These are phyloP conservation scores for Sterna hirundo DNA, from an alignment of 2,113 vertebrate genomes.

Conservation along the genomic window DNA sequence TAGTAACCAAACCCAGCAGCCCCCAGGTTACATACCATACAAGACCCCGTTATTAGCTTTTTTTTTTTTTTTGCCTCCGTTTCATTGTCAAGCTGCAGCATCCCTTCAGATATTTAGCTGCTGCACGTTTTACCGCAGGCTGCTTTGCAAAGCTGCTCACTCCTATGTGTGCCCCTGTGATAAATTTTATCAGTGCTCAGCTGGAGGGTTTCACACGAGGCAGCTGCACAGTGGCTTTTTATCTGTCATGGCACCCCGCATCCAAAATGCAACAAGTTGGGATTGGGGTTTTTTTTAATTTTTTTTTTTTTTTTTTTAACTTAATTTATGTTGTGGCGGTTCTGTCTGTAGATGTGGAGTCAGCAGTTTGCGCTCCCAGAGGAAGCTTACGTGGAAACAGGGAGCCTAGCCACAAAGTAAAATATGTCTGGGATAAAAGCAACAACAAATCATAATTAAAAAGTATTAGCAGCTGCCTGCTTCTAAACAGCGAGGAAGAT, in stretches of 20 bases:
- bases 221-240: slow-evolving; percentile 74
- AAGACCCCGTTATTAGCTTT: rapidly evolving
- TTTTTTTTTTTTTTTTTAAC: neutral
- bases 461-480: slow-evolving; percentile 6
- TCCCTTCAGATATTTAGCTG: slow-evolving; percentile 50
- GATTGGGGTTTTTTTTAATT: neutral
- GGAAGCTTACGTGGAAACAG: slow-evolving; percentile 76
- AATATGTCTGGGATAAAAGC: slow-evolving; percentile 72
- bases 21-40: neutral
- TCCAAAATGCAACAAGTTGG: neutral
- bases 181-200: slow-evolving; percentile 80
- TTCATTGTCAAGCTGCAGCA: slow-evolving; percentile 34
- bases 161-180: slow-evolving; percentile 65
- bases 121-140: slow-evolving; percentile 70
- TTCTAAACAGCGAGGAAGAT: neutral
- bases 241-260: slow-evolving; percentile 63
- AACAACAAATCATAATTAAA: slow-evolving; percentile 60
- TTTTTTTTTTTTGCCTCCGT: neutral
- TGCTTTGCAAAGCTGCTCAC: slow-evolving; percentile 35
- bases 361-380: slow-evolving; percentile 76
- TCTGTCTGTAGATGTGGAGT: slow-evolving; percentile 74
- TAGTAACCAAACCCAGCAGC: neutral
- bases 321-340: slow-evolving; percentile 74
- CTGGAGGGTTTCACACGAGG: slow-evolving; percentile 38
- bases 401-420: slow-evolving; percentile 72